Evolutionary conservation across 2,113 vertebrate genomes (phyloP), one percentile per base, ranked within the genome.

Genomic region (Meriones unguiculatus): DNA sequence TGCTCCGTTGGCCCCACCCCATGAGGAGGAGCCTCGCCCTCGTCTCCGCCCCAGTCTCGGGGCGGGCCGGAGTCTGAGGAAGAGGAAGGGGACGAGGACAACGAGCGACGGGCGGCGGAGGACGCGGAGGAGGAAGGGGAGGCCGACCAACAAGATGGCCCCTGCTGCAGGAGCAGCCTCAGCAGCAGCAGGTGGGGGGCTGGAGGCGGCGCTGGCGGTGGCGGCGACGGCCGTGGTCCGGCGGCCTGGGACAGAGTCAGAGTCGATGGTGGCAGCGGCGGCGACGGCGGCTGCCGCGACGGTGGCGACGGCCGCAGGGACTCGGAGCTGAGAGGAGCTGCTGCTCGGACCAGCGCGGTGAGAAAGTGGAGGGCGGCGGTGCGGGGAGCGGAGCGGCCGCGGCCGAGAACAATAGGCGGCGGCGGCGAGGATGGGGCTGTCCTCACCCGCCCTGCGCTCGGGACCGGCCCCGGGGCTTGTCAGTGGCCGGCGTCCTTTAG

Each of bases 61-160:
- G 96, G 97, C 94, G 97, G 95, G 95, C 62, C 22, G 95, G 54
- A 82, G 85, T 93, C 97, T 95, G 95, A 97, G 93, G 97, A 88
- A 94, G 81, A 89, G 95, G 65, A 75, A 92, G 50, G 97, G 95
- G 80, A 95, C 76, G 77, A 78, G 88, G 67, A 88, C 90, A 93
- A 62, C 75, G 93, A 97, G 96, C 94, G 96, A 73, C 87, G 73
- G 96, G 97, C 91, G 93, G 98, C 97, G 95, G 97, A 93, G 93
- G 97, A 67, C 87, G 92, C 73, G 96, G 97, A 91, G 93, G 98
- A 97, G 95, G 97, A 93, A 98, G 97, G 96, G 98, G 98, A 32
- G 96, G 97, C 70, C 32, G 97, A 72, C 80, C 95, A 98, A 98
- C 98, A 99, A 99, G 98, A 99, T 99, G 99, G 98, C 98, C 98